Evolutionary conservation across 2,113 vertebrate genomes (phyloP), one percentile per base, ranked within the genome.

Genomic region (Chaetodon trifascialis): DNA sequence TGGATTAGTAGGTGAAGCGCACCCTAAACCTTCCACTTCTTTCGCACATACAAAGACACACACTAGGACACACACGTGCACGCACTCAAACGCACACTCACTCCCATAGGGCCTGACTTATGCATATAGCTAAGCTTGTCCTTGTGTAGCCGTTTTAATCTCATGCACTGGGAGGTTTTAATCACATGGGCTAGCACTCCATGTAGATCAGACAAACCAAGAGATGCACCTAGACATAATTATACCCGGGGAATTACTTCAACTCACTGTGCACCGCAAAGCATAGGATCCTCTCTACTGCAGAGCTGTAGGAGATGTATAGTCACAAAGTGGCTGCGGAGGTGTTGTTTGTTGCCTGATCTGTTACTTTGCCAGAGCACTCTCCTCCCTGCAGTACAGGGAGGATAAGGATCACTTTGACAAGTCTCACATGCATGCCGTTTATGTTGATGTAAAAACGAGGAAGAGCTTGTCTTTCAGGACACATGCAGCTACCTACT

Each of bases 1-100:
- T 81, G 55, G 65, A 90, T 90, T 88, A 92, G 85, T 49, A 79
- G 73, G 77, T 87, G 73, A 88, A 87, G 86, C 73, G 73, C 64
- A 82, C 47, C 49, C 68, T 72, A 75, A 84, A 74, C 76, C 68
- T 58, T 80, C 40, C 30, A 23, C 79, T 76, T 76, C 73, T 76
- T 82, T 75, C 65, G 69, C 44, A 64, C 14, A 21, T 9, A 73
- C 65, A 85, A 76, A 79, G 74, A 74, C 71, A 67, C 72, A 66
- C 30, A 79, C 68, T 47, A 7, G 42, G 40, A 69, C 70, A 77
- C 23, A 56, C 74, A 79, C 65, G 78, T 15, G 58, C 70, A 63
- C 38, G 16, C 36, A 78, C 71, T 62, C 60, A 63, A 52, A 77
- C 73, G 73, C n/a, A 59, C 70, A 73, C 34, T 49, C 52, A 85